phyloP scores from a whole-genome alignment of 2,888 invertebrate species.

The Esperia sulphurella region DNA sequence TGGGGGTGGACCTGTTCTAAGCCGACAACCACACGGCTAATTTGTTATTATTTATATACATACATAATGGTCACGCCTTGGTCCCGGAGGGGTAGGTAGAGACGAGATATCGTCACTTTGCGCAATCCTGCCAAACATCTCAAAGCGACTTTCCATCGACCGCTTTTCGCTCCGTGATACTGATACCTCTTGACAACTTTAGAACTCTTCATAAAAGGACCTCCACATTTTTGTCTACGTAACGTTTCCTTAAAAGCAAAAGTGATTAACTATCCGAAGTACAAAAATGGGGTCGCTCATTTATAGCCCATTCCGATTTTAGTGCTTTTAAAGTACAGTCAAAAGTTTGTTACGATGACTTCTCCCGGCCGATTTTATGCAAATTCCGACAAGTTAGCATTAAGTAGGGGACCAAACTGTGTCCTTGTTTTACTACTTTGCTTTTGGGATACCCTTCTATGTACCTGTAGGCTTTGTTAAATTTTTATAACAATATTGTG shows the following conservation, averaged over 20 bases:
- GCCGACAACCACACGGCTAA: too few species aligned
- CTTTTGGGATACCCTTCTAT: conserved; percentile 1
- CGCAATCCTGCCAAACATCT: too few species aligned
- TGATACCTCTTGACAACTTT: too few species aligned
- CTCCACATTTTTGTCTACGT: background rate
- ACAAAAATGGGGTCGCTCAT: conserved; percentile 52
- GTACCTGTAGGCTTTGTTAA: background rate
- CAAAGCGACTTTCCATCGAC: too few species aligned
- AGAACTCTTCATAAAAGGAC: background rate
- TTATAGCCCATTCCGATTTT: conserved; percentile 68
- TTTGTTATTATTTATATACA: too few species aligned
- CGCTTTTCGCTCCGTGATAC: too few species aligned
- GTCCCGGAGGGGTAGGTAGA: too few species aligned
- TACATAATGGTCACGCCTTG: too few species aligned
- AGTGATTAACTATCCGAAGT: conserved; percentile 20
- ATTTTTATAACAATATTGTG: background rate
- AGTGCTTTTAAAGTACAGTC: conserved; percentile 64
- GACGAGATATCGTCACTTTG: too few species aligned
- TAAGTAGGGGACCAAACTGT: conserved; percentile 32
- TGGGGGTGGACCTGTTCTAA: too few species aligned
- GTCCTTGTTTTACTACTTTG: conserved; percentile 12
- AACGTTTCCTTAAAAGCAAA: conserved; percentile 17
- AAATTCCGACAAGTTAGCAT: conserved; percentile 59
- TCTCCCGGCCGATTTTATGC: conserved; percentile 64
- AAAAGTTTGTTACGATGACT: conserved; percentile 58